phyloP scores from a whole-genome alignment of 2,797 vertebrate species.

The Hozukius guyotensis region DNA sequence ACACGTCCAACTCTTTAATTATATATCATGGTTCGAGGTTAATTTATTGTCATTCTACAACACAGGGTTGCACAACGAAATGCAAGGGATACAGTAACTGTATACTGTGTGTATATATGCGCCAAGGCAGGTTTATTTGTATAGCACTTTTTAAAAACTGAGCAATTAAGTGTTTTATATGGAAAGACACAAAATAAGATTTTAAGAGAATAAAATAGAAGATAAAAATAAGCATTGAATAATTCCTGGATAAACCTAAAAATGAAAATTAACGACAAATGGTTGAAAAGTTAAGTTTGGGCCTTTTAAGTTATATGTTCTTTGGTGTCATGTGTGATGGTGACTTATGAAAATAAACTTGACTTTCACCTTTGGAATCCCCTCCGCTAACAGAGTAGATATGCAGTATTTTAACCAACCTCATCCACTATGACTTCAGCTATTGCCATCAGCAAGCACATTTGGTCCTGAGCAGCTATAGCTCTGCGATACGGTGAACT shows the following conservation, averaged over 20 bases:
- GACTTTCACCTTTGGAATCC: conserved; percentile 19
- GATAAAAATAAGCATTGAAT: not conserved
- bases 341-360: conserved; percentile 17
- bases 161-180: not conserved
- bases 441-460: conserved; percentile 27
- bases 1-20: not conserved
- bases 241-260: not conserved
- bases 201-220: not conserved
- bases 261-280: not conserved
- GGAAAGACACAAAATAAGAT: rapidly evolving
- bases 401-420: conserved; percentile 13
- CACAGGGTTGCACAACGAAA: no score
- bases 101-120: no score
- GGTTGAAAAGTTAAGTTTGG: not conserved
- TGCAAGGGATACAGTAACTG: no score
- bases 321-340: not conserved
- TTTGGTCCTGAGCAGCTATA: not conserved
- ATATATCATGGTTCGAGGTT: no score
- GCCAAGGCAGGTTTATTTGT: no score
- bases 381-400: conserved; percentile 2
- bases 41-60: no score
- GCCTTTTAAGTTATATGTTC: not conserved
- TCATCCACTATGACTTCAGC: conserved; percentile 20
- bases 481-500: conserved; percentile 44
- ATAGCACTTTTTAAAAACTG: no score